Conservation (phyloP, 2,797 vertebrate species). For the Menidia menidia region DNA sequence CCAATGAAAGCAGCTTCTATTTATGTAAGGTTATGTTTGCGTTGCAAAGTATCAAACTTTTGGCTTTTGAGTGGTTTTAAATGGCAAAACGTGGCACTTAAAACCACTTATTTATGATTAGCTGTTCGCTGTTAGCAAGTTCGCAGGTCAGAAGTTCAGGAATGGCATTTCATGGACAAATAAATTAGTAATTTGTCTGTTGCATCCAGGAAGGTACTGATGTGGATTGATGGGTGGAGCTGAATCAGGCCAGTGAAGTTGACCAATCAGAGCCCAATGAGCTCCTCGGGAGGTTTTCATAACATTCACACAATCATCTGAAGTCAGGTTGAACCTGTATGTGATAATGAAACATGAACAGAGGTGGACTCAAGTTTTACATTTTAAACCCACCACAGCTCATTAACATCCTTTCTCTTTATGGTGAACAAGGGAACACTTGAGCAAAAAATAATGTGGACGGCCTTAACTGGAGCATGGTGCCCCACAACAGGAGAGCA, state of each 20-base stretch:
- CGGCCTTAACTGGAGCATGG: constrained; percentile 47
- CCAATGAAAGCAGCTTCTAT: no score
- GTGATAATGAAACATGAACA: constrained; percentile 23
- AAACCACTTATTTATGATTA: no score
- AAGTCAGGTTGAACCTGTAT: neutral
- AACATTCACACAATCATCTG: no score
- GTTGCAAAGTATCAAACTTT: no score
- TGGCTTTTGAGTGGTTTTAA: no score
- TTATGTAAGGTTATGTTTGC: no score
- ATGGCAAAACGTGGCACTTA: no score
- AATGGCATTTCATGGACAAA: no score
- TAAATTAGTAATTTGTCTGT: no score
- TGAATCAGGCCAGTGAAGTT: neutral
- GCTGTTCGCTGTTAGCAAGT: no score
- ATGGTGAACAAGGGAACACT: constrained; percentile 47
- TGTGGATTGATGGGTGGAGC: neutral
- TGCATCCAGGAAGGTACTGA: no score
- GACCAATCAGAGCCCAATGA: neutral
- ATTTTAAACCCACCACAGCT: constrained; percentile 23
- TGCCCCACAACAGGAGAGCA: constrained; percentile 46
- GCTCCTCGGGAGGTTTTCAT: neutral
- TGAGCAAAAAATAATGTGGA: constrained; percentile 62
- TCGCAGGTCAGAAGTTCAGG: no score
- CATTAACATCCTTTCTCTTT: constrained; percentile 34
- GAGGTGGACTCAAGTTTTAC: neutral